Evolutionary conservation across 2,888 invertebrate species (phyloP).

Genomic region (Macrophya alboannulata): DNA sequence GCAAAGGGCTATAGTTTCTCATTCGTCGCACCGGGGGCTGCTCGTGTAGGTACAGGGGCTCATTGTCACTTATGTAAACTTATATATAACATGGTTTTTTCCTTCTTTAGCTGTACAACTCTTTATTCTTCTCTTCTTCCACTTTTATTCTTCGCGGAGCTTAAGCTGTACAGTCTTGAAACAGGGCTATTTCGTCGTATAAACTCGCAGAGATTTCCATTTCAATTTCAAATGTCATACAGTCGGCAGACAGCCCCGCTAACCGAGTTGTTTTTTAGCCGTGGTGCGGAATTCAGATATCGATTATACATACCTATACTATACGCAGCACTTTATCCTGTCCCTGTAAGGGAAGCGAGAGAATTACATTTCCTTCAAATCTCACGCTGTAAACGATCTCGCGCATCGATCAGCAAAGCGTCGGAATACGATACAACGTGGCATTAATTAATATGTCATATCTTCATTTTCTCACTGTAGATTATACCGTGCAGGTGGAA

Average conservation of each 20-base stretch:
- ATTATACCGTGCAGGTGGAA: neutral
- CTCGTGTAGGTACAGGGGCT: neutral
- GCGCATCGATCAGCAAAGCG: neutral
- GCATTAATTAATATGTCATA: neutral
- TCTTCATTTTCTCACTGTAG: neutral
- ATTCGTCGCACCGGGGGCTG: neutral
- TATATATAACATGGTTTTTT: neutral
- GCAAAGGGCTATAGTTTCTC: neutral
- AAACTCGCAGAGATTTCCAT: neutral
- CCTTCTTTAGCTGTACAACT: too few relatives aligned
- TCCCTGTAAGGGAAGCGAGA: neutral
- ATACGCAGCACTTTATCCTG: neutral
- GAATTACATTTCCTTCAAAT: neutral
- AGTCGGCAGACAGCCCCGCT: neutral
- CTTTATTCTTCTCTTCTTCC: neutral
- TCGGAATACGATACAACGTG: neutral
- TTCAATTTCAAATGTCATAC: conserved; percentile 15
- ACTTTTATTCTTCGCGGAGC: neutral
- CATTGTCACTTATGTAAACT: neutral
- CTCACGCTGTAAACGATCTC: neutral
- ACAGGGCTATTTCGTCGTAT: neutral
- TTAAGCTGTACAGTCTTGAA: neutral
- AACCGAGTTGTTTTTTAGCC: neutral
- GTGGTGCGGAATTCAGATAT: neutral
- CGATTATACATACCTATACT: neutral